phyloP scores from a whole-genome alignment of 2,797 vertebrate species.

The Poecilia velifera region DNA sequence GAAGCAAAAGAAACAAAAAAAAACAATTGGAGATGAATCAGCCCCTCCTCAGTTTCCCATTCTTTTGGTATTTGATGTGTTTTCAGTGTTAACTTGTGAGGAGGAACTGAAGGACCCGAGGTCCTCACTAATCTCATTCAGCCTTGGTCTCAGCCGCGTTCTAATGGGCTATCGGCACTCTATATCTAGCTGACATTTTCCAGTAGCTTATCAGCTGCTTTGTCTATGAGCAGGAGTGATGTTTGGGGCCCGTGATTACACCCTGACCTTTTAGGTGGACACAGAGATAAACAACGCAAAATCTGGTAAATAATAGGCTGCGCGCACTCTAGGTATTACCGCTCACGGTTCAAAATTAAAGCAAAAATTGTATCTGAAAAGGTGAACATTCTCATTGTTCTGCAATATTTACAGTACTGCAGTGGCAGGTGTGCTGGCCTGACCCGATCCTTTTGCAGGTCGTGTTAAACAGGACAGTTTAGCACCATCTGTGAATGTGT shows the following conservation, averaged over 20 bases:
- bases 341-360: conserved; percentile 12
- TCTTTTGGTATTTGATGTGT: conserved; percentile 23
- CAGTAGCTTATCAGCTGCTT: conserved; percentile 70
- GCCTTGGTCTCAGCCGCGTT: conserved; percentile 50
- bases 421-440: background rate
- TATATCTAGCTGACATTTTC: conserved; percentile 81
- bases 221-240: conserved; percentile 66
- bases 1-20: background rate
- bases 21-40: conserved; percentile 6
- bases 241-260: conserved; percentile 74
- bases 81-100: conserved; percentile 58
- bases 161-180: conserved; percentile 74
- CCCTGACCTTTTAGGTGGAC: conserved; percentile 76
- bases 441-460: background rate
- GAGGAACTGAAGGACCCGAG: conserved; percentile 29
- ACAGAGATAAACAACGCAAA: conserved; percentile 63
- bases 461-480: background rate
- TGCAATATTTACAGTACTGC: background rate
- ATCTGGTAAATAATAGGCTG: conserved; percentile 39
- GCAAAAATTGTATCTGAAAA: conserved; percentile 24
- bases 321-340: conserved; percentile 17
- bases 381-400: conserved; percentile 2
- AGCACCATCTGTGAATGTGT: too few relatives aligned
- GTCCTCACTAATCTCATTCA: conserved; percentile 56
- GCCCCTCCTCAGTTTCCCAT: background rate